Conservation (phyloP, 2,113 vertebrate genomes). For the Galeopterus variegatus region DNA sequence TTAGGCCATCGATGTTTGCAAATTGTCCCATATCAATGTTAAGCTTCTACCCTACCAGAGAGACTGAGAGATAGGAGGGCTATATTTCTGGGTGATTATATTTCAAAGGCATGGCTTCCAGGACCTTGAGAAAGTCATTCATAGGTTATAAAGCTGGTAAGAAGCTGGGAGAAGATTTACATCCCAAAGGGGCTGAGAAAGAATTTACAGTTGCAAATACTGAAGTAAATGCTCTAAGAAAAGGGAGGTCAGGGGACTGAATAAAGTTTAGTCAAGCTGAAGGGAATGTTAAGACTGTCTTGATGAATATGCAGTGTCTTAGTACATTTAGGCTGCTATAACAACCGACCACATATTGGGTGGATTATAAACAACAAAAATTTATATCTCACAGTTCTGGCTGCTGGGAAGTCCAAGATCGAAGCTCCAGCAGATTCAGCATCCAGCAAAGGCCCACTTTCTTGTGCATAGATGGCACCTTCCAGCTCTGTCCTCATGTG, state of each 20-base stretch:
- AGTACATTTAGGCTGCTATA: not conserved
- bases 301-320: not conserved
- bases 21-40: not conserved
- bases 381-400: not conserved
- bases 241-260: not conserved
- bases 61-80: not conserved
- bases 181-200: not conserved
- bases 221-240: not conserved
- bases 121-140: not conserved
- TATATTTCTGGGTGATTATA: not conserved
- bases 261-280: not conserved
- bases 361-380: not conserved
- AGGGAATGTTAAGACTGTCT: slow-evolving; percentile 42
- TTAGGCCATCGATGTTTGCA: not conserved
- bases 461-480: not conserved
- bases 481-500: not conserved
- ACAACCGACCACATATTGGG: not conserved
- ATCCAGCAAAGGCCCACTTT: not conserved
- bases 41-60: not conserved
- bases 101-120: not conserved
- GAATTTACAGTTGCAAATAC: not conserved
- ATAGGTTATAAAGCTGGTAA: not conserved
- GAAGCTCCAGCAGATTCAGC: not conserved
- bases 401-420: not conserved
- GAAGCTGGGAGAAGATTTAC: not conserved